Percentiles rank a stretch among this genome's conserved stretches.
These are phyloP conservation scores for Diacarnus erythraeanus DNA, from an alignment of 37 sponge, comb jelly and placozoan species.

Conservation along the genomic window DNA sequence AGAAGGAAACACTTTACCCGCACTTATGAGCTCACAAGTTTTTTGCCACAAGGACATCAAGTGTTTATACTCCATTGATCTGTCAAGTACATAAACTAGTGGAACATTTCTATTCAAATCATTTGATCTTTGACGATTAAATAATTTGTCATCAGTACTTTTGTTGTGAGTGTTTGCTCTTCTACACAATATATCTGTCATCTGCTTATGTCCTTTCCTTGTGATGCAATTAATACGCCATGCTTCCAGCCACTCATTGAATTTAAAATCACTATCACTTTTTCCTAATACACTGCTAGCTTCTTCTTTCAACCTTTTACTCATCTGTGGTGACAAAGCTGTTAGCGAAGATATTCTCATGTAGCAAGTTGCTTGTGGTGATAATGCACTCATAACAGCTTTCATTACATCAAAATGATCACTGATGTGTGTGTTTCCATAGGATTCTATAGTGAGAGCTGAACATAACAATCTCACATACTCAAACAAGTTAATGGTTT, in stretches of 20 bases:
- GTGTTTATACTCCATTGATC: not conserved
- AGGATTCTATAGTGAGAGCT: not conserved
- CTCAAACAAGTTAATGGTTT: not conserved
- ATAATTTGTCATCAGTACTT: too few relatives aligned
- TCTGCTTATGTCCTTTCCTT: not conserved
- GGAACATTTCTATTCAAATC: not conserved
- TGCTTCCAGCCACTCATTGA: conserved; percentile 16
- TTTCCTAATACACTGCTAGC: not conserved
- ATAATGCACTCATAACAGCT: not conserved
- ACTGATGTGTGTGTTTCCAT: not conserved
- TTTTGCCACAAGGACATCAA: conserved; percentile 5
- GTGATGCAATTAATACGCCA: conserved; percentile 22
- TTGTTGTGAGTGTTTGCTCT: too few relatives aligned
- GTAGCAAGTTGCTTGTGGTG: not conserved
- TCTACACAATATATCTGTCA: not conserved
- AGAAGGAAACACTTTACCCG: not conserved
- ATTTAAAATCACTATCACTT: conserved; percentile 14
- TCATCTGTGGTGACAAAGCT: not conserved
- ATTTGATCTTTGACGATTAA: too few relatives aligned
- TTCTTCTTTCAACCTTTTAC: not conserved
- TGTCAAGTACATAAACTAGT: not conserved
- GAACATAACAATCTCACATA: not conserved
- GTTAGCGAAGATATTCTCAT: not conserved
- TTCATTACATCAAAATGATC: not conserved
- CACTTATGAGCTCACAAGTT: conserved; percentile 2